Evolutionary conservation across 2,113 vertebrate genomes (phyloP), one percentile per base, ranked within the genome.

Genomic region (Aphelocoma coerulescens): DNA sequence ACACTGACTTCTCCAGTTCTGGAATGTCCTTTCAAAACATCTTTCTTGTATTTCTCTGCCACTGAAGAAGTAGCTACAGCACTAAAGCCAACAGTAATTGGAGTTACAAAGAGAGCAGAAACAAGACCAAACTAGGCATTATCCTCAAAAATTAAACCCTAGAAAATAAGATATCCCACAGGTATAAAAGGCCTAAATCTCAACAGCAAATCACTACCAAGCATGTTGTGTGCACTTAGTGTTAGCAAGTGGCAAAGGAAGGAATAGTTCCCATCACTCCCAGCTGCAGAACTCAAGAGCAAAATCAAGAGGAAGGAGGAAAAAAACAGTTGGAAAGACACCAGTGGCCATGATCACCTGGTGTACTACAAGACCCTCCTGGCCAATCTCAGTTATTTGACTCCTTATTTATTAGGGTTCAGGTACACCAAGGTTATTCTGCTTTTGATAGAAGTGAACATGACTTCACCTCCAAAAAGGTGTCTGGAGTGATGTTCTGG

Each of bases 271-370:
- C 21, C 57, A 82, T 4, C 16, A 22, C 6, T 58, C 14, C 4
- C 27, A 37, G 15, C 5, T 35, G 46, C 37, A 69, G 66, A 88
- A 66, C 11, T 61, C 4, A 11, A 65, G 37, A 82, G 27, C 2
- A 82, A 95, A 66, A 62, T 32, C 52, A 32, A 16, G 11, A 92
- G 52, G 26, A 78, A 52, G 35, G 23, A 58, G n/a, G 8, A 54
- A 17, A 61, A 74, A 46, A 26, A 15, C 2, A 3, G 5, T 20
- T 35, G 43, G 58, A 59, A 59, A 68, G 11, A 7, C 21, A 58
- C 10, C 10, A 30, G 35, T 14, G 5, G 2, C 32, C 0, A 0
- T 4, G 2, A 22, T 46, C 6, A 9, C 46, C 33, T 37, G 16
- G 18, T 6, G 3, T 9, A 30, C 17, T 63, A 20, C 35, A 65